These are phyloP conservation scores for Scaptomyza graminum DNA, from an alignment of 1,140 invertebrate genomes.

Conservation along the genomic window DNA sequence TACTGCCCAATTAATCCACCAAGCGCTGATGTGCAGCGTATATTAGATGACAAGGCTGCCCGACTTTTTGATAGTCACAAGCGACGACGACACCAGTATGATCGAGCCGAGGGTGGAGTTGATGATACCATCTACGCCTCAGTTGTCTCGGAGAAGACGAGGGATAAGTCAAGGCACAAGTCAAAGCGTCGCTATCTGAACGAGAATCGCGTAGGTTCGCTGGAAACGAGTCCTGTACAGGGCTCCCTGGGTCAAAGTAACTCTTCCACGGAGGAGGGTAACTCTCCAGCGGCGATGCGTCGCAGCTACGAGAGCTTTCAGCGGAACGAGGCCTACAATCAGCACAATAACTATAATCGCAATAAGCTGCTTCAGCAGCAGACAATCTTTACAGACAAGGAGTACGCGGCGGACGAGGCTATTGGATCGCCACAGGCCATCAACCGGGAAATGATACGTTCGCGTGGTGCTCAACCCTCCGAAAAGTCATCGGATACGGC, in stretches of 20 bases:
- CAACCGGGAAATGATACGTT: conserved; percentile 74
- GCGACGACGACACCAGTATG: conserved; percentile 69
- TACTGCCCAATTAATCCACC: conserved; percentile 82
- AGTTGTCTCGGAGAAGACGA: conserved; percentile 75
- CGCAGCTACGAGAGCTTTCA: conserved; percentile 75
- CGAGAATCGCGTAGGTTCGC: conserved; percentile 80
- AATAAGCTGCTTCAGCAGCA: conserved; percentile 79
- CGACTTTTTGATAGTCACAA: conserved; percentile 73
- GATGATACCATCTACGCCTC: conserved; percentile 78
- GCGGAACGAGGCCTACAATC: conserved; percentile 77
- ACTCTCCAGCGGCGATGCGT: conserved; percentile 46
- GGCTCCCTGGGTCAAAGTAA: conserved; percentile 45
- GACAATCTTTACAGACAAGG: conserved; percentile 50
- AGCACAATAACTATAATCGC: conserved; percentile 80
- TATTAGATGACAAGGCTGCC: conserved; percentile 76
- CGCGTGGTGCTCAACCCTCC: conserved; percentile 48
- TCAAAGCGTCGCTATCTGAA: conserved; percentile 74
- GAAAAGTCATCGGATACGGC: conserved; percentile 76
- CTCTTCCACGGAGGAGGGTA: conserved; percentile 71
- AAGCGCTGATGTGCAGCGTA: conserved; percentile 75
- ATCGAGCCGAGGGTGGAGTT: conserved; percentile 66
- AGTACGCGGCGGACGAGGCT: conserved; percentile 25
- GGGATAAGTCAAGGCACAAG: conserved; percentile 69
- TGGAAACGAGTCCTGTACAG: conserved; percentile 76
- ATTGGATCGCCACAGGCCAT: conserved; percentile 68